Evolutionary conservation across 2,113 vertebrate species (phyloP).

Genomic region (Scomber scombrus): DNA sequence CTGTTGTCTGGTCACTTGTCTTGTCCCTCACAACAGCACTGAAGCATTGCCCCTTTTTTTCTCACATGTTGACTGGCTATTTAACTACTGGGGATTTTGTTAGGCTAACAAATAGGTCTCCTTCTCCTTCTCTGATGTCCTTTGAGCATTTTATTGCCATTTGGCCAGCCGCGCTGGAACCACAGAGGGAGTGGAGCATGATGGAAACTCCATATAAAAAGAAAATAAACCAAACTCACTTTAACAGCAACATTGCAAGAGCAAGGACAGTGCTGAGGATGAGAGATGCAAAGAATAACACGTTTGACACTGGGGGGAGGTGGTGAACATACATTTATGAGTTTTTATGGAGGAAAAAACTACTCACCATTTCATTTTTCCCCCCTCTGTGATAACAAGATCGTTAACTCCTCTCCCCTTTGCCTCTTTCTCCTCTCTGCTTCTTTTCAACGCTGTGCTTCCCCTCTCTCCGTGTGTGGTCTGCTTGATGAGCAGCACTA

Average conservation of each 20-base stretch:
- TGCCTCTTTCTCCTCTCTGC: constrained; percentile 43
- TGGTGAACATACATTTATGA: constrained; percentile 48
- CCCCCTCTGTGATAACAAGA: constrained; percentile 67
- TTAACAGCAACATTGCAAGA: constrained; percentile 63
- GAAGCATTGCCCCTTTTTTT: constrained; percentile 15
- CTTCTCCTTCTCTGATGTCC: constrained; percentile 77
- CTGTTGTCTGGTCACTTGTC: constrained; percentile 56
- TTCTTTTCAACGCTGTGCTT: constrained; percentile 24
- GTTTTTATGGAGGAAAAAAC: constrained; percentile 68
- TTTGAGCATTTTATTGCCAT: constrained; percentile 78
- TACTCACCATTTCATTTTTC: constrained; percentile 57
- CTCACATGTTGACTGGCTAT: constrained; percentile 50
- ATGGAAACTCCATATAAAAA: constrained; percentile 81
- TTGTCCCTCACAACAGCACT: constrained; percentile 30
- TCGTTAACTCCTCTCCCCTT: constrained; percentile 56
- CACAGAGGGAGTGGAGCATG: constrained; percentile 77
- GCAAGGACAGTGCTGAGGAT: constrained; percentile 29
- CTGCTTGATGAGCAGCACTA: constrained; percentile 44
- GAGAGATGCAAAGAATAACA: constrained; percentile 56
- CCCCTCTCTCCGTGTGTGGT: constrained; percentile 70
- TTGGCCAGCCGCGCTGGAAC: constrained; percentile 83
- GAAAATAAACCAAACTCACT: constrained; percentile 76
- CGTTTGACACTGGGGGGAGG: constrained; percentile 42
- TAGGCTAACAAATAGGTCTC: constrained; percentile 72
- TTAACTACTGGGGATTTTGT: constrained; percentile 64